Base-by-base conservation (phyloP, 1,140 invertebrate species). In the Plectrocnemia conspersa region DNA sequence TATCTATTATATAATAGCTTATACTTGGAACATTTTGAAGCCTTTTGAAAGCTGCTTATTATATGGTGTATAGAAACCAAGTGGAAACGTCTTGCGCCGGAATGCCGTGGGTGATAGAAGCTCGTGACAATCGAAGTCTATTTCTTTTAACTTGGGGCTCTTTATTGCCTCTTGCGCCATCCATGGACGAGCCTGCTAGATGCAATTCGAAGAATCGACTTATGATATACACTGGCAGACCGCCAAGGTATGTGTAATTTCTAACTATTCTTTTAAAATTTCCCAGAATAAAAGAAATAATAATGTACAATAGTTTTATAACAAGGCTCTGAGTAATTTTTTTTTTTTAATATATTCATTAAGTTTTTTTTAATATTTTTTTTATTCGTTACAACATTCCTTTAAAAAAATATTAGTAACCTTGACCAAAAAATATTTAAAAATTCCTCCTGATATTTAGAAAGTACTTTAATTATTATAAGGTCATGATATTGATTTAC, bases 121-220 rank as follows among this genome's bases (percentile, higher is more conserved):
- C 86, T 1, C 75, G 84, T 44, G 80, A 83, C 33, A 87, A 88
- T 61, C 79, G 82, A 18, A 86, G 84, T 3, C 73, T 89, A 1
- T 89, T 87, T 60, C 71, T 89, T 15, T 69, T 86, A 25, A 85
- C 85, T 3, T 88, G 85, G 85, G 85, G 86, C 1, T 78, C 79
- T 61, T 78, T 84, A 50, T 36, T 62, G 24, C 56, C 60, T 27
- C 38, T 62, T 25, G 72, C 78, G 62, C 74, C 76, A 25, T 69
- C 71, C 32, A 70, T 75, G 13, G 77, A 77, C 45, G 76, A 82
- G 63, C 69, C 77, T n/a, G 77, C 76, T 58, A 64, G 75, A 19
- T 85, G 83, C 63, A 74, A 77, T 45, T 83, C 82, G 9, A 66
- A 70, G 58, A 86, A 82, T 62, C 73, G 80, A 24, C 66, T 81